Evolutionary conservation across 2,888 invertebrate genomes (phyloP), one percentile per base, ranked within the genome.

Genomic region (Crioceris asparagi): DNA sequence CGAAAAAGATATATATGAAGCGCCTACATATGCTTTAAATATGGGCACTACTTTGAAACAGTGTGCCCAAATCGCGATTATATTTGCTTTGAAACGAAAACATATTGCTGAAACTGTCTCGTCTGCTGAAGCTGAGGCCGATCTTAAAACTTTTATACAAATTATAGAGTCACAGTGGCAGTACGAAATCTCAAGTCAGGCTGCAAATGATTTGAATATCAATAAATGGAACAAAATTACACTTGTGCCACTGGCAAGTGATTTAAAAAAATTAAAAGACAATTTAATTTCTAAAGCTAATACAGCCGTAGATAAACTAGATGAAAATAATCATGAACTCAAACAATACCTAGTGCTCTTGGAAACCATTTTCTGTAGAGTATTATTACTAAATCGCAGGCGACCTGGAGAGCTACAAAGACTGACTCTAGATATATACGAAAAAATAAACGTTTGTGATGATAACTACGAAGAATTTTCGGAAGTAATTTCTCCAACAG

Each of bases 371-470:
- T 53, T 36, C 36, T 53, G 49, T 36, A 33, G 48, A 23, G 37
- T 53, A n/a, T 18, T 53, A 11, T 32, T 48, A 25, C 36, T 52
- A 12, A 54, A 54, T 35, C 40, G 49, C 15, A 40, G 42, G 33
- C 17, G 54, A 29, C 44, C 48, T 8, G 54, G 52, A 19, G 50
- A 51, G 35, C 34, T 51, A 8, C 45, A 52, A 32, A 39, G 48
- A 42, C 15, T 43, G 10, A n/a, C 23, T 11, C 17, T 43, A 15
- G 27, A 39, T 26, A 32, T 31, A 16, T 43, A 43, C 26, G 16
- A 17, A 38, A 25, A 23, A 32, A 23, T 18, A 8, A 17, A 23
- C 15, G 27, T 18, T 12, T 29, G 19, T 19, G 18, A 30, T 14
- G 27, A 39, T 30, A 35, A 12, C 17, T 41, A 43, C 23, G 43